phyloP scores from a whole-genome alignment of 2,797 vertebrate genomes.

The Morus bassanus region DNA sequence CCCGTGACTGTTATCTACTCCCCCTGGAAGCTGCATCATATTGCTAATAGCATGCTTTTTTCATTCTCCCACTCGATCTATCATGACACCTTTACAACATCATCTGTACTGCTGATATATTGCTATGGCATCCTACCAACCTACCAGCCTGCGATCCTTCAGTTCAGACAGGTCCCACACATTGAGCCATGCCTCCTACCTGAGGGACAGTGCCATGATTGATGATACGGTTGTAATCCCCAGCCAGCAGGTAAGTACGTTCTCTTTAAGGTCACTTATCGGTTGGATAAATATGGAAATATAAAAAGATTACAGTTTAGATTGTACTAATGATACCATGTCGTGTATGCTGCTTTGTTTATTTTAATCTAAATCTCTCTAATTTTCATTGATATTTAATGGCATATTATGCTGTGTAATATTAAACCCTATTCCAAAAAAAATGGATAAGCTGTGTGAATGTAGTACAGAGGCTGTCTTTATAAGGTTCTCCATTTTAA shows the following conservation, averaged over 20 bases:
- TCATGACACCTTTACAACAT: constrained; percentile 72
- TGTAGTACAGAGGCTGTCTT: neutral
- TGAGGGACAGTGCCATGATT: constrained; percentile 86
- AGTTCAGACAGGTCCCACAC: constrained; percentile 96
- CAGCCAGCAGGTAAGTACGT: constrained; percentile 85
- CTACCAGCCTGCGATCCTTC: constrained; percentile 80
- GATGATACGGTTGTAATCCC: constrained; percentile 85
- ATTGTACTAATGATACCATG: neutral
- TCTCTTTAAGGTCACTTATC: neutral
- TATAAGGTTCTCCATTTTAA: neutral
- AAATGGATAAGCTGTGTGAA: neutral
- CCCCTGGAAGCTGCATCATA: constrained; percentile 78
- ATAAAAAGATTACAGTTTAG: neutral
- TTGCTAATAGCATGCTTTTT: constrained; percentile 80
- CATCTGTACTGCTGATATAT: constrained; percentile 63
- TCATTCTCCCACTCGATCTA: constrained; percentile 72
- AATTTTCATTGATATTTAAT: neutral
- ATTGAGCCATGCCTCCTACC: constrained; percentile 87
- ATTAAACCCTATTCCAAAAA: neutral
- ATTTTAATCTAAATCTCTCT: neutral
- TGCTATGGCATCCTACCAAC: constrained; percentile 72
- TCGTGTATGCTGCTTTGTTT: neutral
- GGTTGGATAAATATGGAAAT: neutral
- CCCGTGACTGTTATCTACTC: neutral
- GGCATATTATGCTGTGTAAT: neutral